Evolutionary conservation across 1,140 invertebrate species (phyloP).

Genomic region (Triops longicaudatus): DNA sequence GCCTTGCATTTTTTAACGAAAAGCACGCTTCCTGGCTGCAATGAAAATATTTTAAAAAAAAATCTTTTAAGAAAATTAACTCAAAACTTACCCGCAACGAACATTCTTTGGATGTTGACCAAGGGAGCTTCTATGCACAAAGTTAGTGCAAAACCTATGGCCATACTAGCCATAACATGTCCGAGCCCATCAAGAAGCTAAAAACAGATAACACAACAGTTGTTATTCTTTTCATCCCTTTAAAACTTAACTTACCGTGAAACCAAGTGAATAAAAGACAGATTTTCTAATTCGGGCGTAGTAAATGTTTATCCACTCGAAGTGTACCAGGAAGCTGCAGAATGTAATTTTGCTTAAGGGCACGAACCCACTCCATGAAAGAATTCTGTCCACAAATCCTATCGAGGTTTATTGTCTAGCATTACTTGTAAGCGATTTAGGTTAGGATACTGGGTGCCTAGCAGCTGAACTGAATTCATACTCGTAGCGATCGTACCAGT

Average conservation of each 20-base stretch:
- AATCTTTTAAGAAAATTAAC: neutral
- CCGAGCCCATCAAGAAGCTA: neutral
- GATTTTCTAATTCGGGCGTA: neutral
- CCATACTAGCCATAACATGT: neutral
- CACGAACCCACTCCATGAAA: slow-evolving; percentile 57
- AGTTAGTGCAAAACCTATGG: neutral
- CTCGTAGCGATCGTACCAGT: too few species aligned
- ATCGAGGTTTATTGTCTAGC: too few species aligned
- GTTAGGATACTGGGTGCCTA: too few species aligned
- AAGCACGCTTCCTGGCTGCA: neutral
- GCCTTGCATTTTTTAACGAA: neutral
- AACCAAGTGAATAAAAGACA: neutral
- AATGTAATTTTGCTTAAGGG: slow-evolving; percentile 62
- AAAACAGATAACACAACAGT: neutral
- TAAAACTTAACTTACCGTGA: neutral
- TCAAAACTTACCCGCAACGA: neutral
- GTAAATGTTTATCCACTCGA: slow-evolving; percentile 25
- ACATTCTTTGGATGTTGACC: neutral
- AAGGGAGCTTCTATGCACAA: neutral
- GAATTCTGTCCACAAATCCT: slow-evolving; percentile 51
- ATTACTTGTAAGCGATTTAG: too few species aligned
- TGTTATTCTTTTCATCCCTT: neutral
- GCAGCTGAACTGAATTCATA: too few species aligned
- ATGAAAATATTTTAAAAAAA: neutral
- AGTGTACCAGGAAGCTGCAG: slow-evolving; percentile 54